Conservation (phyloP, 1,140 invertebrate genomes). For the honey bee (Apis mellifera) region Amel_HAv3.1 CM009942.2:8925501-8926000, state of each 20-base stretch:
- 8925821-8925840: too few species aligned
- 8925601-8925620: constrained; percentile 52
- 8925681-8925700: constrained; percentile 6
- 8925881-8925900: background rate
- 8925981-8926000: constrained; percentile 50
- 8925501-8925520: too few species aligned
- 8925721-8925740: too few species aligned
- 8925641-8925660: constrained; percentile 45
- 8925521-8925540: background rate
- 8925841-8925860: too few species aligned
- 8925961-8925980: constrained; percentile 57
- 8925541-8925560: constrained; percentile 3
- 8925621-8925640: constrained; percentile 47
- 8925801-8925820: too few species aligned
- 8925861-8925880: constrained; percentile 7
- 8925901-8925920: constrained; percentile 6
- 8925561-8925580: constrained; percentile 7
- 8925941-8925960: constrained; percentile 38
- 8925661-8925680: constrained; percentile 38
- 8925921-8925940: constrained; percentile 4
- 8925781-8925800: too few species aligned
- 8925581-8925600: constrained; percentile 37
- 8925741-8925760: too few species aligned
- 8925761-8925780: too few species aligned
- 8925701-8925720: too few species aligned